These are phyloP conservation scores for Schlechtendalia chinensis DNA, from an alignment of 1,140 invertebrate species.

Conservation along the genomic window DNA sequence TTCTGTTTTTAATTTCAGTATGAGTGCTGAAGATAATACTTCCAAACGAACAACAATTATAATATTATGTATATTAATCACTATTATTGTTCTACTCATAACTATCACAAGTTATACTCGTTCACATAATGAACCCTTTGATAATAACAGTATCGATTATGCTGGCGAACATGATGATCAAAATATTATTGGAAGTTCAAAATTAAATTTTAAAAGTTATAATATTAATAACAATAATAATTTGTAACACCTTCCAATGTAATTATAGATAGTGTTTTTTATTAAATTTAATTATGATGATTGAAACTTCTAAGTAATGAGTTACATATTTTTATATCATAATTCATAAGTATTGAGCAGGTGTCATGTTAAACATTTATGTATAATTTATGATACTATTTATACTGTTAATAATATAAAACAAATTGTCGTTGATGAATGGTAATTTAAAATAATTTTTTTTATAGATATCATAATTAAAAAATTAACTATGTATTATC, in stretches of 20 bases:
- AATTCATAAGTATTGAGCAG: too few species aligned
- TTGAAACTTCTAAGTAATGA: too few species aligned
- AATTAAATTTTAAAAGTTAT: conserved; percentile 8
- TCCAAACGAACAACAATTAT: not conserved
- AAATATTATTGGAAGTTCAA: not conserved
- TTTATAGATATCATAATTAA: too few species aligned
- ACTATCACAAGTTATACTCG: conserved; percentile 9
- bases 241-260: not conserved
- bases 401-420: too few species aligned
- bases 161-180: not conserved
- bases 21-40: not conserved
- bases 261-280: too few species aligned
- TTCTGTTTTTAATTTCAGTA: not conserved
- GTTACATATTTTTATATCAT: too few species aligned
- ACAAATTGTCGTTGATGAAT: too few species aligned
- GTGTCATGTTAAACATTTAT: too few species aligned
- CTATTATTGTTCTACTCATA: not conserved
- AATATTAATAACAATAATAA: not conserved
- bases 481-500: too few species aligned
- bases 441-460: too few species aligned
- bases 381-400: too few species aligned
- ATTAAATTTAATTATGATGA: too few species aligned
- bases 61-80: not conserved
- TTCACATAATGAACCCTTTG: conserved; percentile 19
- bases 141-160: conserved; percentile 32